Evolutionary conservation across 2,888 invertebrate species (phyloP).

Genomic region (Hydraecia micacea): DNA sequence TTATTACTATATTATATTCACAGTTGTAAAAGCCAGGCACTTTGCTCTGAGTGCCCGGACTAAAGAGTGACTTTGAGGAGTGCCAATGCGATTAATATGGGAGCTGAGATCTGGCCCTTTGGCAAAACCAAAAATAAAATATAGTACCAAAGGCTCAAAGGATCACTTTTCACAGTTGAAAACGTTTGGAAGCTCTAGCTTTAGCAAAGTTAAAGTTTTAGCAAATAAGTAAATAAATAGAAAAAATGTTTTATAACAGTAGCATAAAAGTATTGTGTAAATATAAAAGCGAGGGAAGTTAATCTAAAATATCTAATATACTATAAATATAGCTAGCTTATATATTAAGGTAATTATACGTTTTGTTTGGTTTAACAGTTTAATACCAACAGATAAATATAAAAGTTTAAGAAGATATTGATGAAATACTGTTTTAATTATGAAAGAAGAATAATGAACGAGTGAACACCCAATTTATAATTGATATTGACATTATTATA

Average conservation of each 20-base stretch:
- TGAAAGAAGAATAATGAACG: not conserved
- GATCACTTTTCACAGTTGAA: conserved; percentile 23
- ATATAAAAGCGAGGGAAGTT: not conserved
- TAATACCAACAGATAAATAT: not conserved
- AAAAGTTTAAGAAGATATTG: not conserved
- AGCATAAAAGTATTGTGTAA: not conserved
- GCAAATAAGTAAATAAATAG: conserved; percentile 12
- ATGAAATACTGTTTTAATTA: conserved; percentile 1
- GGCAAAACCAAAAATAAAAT: conserved; percentile 39
- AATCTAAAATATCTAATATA: conserved; percentile 2
- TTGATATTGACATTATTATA: conserved; percentile 10
- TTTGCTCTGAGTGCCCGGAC: conserved; percentile 50
- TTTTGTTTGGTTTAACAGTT: not conserved
- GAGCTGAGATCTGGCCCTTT: conserved; percentile 26
- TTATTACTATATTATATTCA: conserved; percentile 24
- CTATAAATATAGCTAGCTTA: not conserved
- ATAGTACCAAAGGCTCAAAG: not conserved
- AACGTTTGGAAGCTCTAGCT: conserved; percentile 5
- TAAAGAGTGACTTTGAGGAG: conserved; percentile 56
- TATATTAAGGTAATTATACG: not conserved
- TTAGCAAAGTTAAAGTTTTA: conserved; percentile 18
- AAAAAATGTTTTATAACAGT: conserved; percentile 5
- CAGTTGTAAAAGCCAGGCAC: conserved; percentile 45
- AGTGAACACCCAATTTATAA: conserved; percentile 14
- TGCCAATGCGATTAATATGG: conserved; percentile 57